A percentile compares a stretch with the other conserved stretches of the same genome.
Conservation (phyloP, 2,888 invertebrate species). For the Dendrolimus houi region DNA sequence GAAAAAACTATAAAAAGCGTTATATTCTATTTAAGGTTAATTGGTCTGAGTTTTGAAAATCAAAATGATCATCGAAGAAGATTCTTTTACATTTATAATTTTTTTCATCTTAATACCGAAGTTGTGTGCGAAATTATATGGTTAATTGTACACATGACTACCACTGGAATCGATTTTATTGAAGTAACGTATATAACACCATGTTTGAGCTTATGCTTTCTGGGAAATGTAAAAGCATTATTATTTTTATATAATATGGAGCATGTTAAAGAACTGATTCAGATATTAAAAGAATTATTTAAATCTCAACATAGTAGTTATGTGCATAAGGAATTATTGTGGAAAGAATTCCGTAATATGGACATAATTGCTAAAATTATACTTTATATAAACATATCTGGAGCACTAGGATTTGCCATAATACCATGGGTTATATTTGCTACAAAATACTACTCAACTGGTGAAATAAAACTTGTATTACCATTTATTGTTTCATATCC, state of each 20-base stretch:
- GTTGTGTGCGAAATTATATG: conserved; percentile 19
- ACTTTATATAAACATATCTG: conserved; percentile 4
- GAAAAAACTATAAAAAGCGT: conserved; percentile 21
- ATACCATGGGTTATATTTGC: conserved; percentile 23
- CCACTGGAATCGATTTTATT: conserved; percentile 16
- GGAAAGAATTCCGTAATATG: conserved; percentile 8
- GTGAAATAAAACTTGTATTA: conserved; percentile 23
- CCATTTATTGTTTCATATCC: conserved; percentile 40
- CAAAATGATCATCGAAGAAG: conserved; percentile 20
- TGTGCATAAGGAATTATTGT: neutral
- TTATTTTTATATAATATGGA: conserved; percentile 23
- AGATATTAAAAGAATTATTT: conserved; percentile 12
- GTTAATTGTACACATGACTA: conserved; percentile 15
- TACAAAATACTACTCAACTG: conserved; percentile 23
- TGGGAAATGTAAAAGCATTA: conserved; percentile 28
- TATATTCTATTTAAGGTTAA: conserved; percentile 15
- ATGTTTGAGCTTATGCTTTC: conserved; percentile 24
- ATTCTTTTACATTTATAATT: conserved; percentile 19
- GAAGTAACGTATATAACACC: conserved; percentile 30
- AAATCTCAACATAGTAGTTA: neutral
- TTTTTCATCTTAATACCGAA: conserved; percentile 15
- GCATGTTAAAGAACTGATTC: conserved; percentile 22
- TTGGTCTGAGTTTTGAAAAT: conserved; percentile 21
- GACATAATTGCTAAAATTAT: neutral
- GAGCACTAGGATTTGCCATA: conserved; percentile 18